Evolutionary conservation across 2,113 vertebrate species (phyloP), one percentile per base, ranked within the genome.

Genomic region (Oplegnathus fasciatus): DNA sequence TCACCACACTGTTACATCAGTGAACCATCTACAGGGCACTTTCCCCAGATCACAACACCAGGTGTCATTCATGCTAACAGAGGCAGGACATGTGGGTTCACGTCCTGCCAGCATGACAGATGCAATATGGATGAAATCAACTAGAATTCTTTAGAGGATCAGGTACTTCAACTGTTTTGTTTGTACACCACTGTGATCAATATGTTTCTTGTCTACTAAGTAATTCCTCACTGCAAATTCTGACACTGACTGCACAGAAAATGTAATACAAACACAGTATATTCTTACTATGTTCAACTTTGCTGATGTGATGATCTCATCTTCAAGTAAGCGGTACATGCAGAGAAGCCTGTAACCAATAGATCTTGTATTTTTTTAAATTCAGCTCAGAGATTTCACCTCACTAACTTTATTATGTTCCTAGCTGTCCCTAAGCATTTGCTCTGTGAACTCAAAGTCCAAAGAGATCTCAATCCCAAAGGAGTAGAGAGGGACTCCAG

Each of bases 371-470:
- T 50, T 75, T 85, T 73, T 73, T 77, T 80, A 34, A 44, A 76
- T 72, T 79, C 75, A 78, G 67, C 83, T 81, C 71, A 28, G 67
- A 72, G 81, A 86, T 87, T 86, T 93, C 82, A 89, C 87, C 89
- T 91, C 71, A 81, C 80, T 88, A 75, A 79, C 82, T 82, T 91
- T 83, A 90, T 93, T 88, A 89, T 89, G 87, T 88, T 88, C 70
- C 79, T 13, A 37, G 68, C 78, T 18, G 6, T 86, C 64, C 72
- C 83, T 42, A 34, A 88, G 83, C 79, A 78, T 90, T 92, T 93
- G 88, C 90, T 91, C 87, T 89, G 85, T 93, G 84, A 93, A 89
- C 89, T 80, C 50, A 69, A 67, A 86, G 77, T 88, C 89, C 90
- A 91, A 89, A 86, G 89, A 89, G 85, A 93, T 87, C 71, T 89